Base-by-base conservation (phyloP, 2,797 vertebrate genomes). In the Lutjanus campechanus region DNA sequence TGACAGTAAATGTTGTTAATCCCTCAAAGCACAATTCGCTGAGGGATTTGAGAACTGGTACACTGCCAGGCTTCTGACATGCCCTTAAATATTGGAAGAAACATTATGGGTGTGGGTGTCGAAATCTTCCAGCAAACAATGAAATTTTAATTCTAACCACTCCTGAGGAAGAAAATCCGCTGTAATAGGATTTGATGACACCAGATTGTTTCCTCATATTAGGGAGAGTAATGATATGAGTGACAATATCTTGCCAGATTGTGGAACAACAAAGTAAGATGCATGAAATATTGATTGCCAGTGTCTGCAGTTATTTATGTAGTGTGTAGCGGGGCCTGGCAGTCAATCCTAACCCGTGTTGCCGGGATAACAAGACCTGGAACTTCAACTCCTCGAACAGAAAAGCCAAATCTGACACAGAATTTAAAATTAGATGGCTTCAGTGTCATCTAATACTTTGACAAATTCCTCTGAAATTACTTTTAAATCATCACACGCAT, bases 121-220 rank as follows among this genome's bases (percentile, higher is more conserved):
- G 64, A 89, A 93, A 91, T 93, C 86, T 90, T 84, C 91, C 67
- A 56, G 77, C 82, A 89, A 92, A 91, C 90, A 94, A 94, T 95
- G 71, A 88, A 90, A 94, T 89, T 93, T 94, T 93, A 93, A 95
- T 94, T 92, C 87, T 41, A 81, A 84, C 79, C 85, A 85, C 89
- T 92, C 83, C 87, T 73, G 85, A 92, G 89, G 89, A 92, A 84
- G 85, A 85, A 93, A 92, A 92, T 88, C 85, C 65, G 41, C 86
- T 83, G 80, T 94, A 92, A 95, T 92, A 92, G 92, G 90, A 92
- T 95, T 91, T 89, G 90, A 94, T 93, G 85, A 90, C 87, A 88
- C 79, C 88, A 92, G 90, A 95, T 92, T 94, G 93, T 94, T 95
- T 94, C 91, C 93, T 88, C 84, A 85, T 88, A 93, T 95, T 91